Conservation (phyloP, 2,888 invertebrate genomes). For the Drosophila mulleri region DNA sequence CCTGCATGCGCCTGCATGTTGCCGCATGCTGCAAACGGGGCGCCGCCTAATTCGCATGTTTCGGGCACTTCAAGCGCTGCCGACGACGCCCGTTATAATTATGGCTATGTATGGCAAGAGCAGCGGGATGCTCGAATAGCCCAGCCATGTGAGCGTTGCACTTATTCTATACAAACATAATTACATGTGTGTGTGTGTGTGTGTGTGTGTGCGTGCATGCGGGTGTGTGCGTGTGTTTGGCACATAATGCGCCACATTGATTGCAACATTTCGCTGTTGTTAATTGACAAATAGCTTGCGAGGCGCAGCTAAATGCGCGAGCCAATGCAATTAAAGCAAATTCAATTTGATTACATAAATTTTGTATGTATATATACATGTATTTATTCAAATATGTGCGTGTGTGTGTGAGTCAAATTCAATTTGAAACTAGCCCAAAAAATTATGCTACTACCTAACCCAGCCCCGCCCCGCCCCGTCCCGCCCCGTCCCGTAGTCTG, state of each 20-base stretch:
- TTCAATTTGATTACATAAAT: constrained; percentile 68
- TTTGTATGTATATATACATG: constrained; percentile 15
- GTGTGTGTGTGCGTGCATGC: constrained; percentile 9
- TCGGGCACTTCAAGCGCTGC: constrained; percentile 47
- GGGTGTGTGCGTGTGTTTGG: constrained; percentile 6
- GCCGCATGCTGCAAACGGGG: constrained; percentile 20
- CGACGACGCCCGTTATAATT: constrained; percentile 56
- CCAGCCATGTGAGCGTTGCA: constrained; percentile 23
- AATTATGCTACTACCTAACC: constrained; percentile 24
- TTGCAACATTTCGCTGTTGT: constrained; percentile 75
- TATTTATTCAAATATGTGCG: not conserved
- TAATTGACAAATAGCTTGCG: constrained; percentile 72
- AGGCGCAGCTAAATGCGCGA: constrained; percentile 9
- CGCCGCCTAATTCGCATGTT: constrained; percentile 69
- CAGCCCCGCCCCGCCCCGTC: no score
- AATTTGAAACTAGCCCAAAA: constrained; percentile 55
- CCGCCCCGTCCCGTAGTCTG: not conserved
- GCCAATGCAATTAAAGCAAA: constrained; percentile 68
- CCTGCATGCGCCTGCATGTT: not conserved
- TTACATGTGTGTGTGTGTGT: constrained; percentile 1
- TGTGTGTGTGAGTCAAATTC: constrained; percentile 40
- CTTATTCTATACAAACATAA: constrained; percentile 23
- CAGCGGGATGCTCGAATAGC: constrained; percentile 58
- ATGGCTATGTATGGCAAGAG: constrained; percentile 55
- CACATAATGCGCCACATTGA: constrained; percentile 63